Base-by-base conservation (phyloP, 2,113 vertebrate genomes). In the Rhizomys pruinosus region DNA sequence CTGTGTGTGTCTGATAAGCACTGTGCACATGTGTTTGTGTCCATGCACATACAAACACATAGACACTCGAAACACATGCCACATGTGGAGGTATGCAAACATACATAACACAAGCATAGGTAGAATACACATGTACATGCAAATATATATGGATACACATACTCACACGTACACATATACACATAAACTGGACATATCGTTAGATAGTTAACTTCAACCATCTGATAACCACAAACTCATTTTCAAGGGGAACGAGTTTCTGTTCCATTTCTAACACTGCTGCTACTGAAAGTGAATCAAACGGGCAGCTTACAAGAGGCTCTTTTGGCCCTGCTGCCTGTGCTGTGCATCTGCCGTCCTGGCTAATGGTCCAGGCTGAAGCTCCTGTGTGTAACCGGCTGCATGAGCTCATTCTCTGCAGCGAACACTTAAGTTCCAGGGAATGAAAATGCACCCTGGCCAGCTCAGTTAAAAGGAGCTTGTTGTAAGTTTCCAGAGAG, bases 401-500 rank as follows among this genome's bases (percentile, higher is more conserved):
- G 23, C 88, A 16, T 88, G n/a, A 27, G 77, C 92, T 95, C 88
- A 66, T 84, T 77, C 93, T 44, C 32, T 4, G 57, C 47, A 59
- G 0, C 1, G 12, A 68, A 59, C 64, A 32, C 92, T 82, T 44
- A 52, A 59, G 78, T 57, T 19, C 42, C 85, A 27, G 37, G 66
- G 81, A 82, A 72, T 72, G n/a, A 79, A 68, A 93, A 90, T 88
- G 77, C 44, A 0, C 88, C 16, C 64, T 22, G 72, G 32, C 7
- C 17, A 8, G 64, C 69, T 47, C 91, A 3, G 57, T 96, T 93
- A 97, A 96, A 96, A 57, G 95, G 82, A 92, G 95, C 94, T 80
- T 95, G 88, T 97, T 96, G 81, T 86, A 20, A 55, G 94, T 88
- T 68, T 96, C 92, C 93, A 93, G 94, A 87, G 85, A 84, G 37